phyloP scores from a whole-genome alignment of 1,140 invertebrate species.

The Trachymyrmex septentrionalis region DNA sequence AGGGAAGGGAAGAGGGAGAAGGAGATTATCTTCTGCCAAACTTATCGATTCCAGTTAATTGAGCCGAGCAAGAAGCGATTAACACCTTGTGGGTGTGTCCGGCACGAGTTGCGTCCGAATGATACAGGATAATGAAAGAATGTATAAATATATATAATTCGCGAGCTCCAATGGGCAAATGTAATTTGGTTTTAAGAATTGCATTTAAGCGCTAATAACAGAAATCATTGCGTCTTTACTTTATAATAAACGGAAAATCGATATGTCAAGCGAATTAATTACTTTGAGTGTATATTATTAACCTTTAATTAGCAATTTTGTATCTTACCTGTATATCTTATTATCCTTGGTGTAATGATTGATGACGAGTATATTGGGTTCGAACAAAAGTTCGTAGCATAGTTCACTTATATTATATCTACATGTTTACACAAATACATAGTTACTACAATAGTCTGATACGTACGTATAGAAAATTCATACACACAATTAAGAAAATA shows the following conservation, averaged over 20 bases:
- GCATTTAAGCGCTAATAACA: constrained; percentile 29
- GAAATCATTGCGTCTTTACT: constrained; percentile 17
- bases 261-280: constrained; percentile 41
- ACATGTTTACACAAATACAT: too few relatives aligned
- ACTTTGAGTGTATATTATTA: not conserved
- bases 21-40: constrained; percentile 31
- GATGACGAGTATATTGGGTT: not conserved
- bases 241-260: not conserved
- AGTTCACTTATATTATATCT: too few relatives aligned
- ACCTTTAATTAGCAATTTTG: not conserved
- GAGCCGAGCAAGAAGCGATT: constrained; percentile 30
- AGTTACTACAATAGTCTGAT: not conserved
- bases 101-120: constrained; percentile 1
- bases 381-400: too few relatives aligned
- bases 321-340: not conserved
- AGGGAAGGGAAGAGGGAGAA: too few relatives aligned
- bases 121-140: constrained; percentile 50
- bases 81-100: constrained; percentile 43
- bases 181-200: constrained; percentile 26
- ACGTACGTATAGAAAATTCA: not conserved
- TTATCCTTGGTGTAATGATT: not conserved
- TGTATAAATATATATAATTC: constrained; percentile 37
- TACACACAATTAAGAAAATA: not conserved
- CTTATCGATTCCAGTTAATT: constrained; percentile 60
- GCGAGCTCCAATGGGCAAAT: not conserved